A percentile compares a stretch with the other conserved stretches of the same genome.
phyloP scores from a whole-genome alignment of 2,888 invertebrate genomes.

The Pachymerium ferrugineum region DNA sequence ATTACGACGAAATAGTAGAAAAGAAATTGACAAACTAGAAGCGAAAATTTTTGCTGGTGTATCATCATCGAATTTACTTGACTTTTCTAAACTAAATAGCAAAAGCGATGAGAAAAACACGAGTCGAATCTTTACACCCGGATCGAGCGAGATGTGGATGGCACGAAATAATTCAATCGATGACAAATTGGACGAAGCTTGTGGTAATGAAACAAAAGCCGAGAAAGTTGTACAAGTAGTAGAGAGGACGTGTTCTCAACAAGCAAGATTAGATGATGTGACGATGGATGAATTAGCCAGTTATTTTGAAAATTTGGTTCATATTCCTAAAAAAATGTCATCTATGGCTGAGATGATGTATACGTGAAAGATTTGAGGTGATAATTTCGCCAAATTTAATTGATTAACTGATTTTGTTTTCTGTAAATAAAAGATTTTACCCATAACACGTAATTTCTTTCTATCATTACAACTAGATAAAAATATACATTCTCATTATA shows the following conservation, averaged over 20 bases:
- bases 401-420: too few species aligned
- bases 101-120: neutral
- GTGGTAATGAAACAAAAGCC: too few species aligned
- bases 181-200: neutral
- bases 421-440: neutral
- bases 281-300: constrained; percentile 91
- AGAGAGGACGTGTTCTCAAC: constrained; percentile 63
- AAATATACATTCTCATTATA: neutral
- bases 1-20: neutral
- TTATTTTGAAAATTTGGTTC: constrained; percentile 90
- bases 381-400: too few species aligned
- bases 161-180: too few species aligned
- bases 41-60: neutral
- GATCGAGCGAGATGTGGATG: neutral
- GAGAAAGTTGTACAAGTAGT: too few species aligned
- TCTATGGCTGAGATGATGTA: constrained; percentile 99
- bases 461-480: neutral
- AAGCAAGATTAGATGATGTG: constrained; percentile 70
- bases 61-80: neutral
- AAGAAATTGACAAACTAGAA: neutral
- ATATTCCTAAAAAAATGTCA: constrained; percentile 97
- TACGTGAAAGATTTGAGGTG: constrained; percentile 52
- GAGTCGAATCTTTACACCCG: too few species aligned
- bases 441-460: too few species aligned
- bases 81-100: neutral